Evolutionary conservation across 2,797 vertebrate species (phyloP).

Genomic region (Cyclopterus lumpus): DNA sequence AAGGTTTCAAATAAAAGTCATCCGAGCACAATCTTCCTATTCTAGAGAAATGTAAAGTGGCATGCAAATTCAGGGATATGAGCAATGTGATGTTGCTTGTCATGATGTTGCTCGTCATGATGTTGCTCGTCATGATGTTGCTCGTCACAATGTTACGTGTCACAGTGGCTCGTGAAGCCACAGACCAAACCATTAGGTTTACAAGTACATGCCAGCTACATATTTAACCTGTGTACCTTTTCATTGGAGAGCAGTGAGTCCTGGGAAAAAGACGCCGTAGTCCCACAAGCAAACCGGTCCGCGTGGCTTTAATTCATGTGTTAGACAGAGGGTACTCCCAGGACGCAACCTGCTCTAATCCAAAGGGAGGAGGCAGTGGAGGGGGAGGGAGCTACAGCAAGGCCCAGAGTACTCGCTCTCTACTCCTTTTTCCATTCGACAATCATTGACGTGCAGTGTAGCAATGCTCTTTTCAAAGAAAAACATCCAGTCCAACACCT

Average conservation of each 20-base stretch:
- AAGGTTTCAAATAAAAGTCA: not conserved
- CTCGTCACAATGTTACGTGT: not conserved
- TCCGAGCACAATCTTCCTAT: not conserved
- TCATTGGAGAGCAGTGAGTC: slow-evolving; percentile 40
- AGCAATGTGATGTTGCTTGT: not conserved
- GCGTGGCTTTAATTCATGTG: slow-evolving; percentile 17
- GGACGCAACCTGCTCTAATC: slow-evolving; percentile 27
- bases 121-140: too few relatives aligned
- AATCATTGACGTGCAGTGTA: slow-evolving; percentile 45
- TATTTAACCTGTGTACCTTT: slow-evolving; percentile 46
- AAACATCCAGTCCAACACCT: not conserved
- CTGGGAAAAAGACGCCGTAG: not conserved
- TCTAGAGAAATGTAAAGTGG: slow-evolving; percentile 6
- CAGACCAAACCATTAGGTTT: not conserved
- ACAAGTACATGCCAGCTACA: not conserved
- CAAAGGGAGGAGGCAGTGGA: slow-evolving; percentile 29
- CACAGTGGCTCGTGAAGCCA: not conserved
- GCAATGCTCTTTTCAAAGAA: not conserved
- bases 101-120: not conserved
- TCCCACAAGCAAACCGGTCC: not conserved
- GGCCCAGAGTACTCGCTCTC: slow-evolving; percentile 2
- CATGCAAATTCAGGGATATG: slow-evolving; percentile 1
- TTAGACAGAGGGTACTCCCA: not conserved
- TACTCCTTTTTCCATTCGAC: slow-evolving; percentile 29
- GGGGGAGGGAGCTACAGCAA: slow-evolving; percentile 8